These are phyloP conservation scores for Clanis bilineata DNA, from an alignment of 2,888 invertebrate genomes.

Conservation along the genomic window DNA sequence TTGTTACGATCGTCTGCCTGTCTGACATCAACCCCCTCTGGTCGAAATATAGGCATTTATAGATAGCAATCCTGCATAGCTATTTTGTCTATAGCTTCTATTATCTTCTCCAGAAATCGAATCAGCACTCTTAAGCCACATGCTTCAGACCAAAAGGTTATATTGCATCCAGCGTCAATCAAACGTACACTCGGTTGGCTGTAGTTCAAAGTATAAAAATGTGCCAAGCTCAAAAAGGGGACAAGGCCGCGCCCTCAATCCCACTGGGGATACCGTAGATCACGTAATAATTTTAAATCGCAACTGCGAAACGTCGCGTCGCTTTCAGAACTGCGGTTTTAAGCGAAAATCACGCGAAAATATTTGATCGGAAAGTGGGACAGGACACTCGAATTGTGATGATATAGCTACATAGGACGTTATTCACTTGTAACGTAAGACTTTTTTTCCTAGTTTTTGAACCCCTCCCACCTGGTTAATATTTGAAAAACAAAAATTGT, in stretches of 20 bases:
- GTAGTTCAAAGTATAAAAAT: slow-evolving; percentile 71
- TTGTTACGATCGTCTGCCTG: too few species aligned
- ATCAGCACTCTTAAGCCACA: not conserved
- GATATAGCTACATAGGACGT: too few species aligned
- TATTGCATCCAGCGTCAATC: slow-evolving; percentile 3
- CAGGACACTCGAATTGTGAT: too few species aligned
- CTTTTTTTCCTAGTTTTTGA: too few species aligned
- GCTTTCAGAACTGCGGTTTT: not conserved
- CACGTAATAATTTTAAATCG: slow-evolving; percentile 49
- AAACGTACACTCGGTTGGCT: slow-evolving; percentile 38
- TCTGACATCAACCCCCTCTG: too few species aligned
- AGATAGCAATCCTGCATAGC: too few species aligned
- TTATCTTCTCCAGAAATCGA: not conserved
- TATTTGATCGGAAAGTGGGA: not conserved
- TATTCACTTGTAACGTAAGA: too few species aligned
- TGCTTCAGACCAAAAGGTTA: not conserved
- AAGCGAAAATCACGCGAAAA: not conserved
- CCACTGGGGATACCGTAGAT: slow-evolving; percentile 55
- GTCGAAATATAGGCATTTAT: too few species aligned
- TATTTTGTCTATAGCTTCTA: not conserved
- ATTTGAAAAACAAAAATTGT: too few species aligned
- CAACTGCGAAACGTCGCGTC: slow-evolving; percentile 36
- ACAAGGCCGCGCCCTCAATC: slow-evolving; percentile 74
- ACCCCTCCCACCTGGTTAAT: too few species aligned
- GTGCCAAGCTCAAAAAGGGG: slow-evolving; percentile 75